phyloP scores from a whole-genome alignment of 2,888 invertebrate species.

The Sphecodes monilicornis region DNA sequence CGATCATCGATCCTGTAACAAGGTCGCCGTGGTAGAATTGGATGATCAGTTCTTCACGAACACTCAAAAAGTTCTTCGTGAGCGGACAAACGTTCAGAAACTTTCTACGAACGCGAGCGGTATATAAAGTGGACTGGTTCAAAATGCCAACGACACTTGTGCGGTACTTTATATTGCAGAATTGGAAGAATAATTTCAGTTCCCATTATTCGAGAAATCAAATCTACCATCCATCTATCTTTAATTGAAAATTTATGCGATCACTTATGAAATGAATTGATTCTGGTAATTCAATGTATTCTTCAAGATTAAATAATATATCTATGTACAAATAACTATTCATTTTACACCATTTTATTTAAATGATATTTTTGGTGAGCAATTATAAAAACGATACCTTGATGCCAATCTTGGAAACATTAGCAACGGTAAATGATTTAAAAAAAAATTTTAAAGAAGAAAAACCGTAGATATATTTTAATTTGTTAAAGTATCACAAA shows the following conservation, averaged over 20 bases:
- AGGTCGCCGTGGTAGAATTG: neutral
- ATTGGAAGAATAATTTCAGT: neutral
- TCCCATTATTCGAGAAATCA: neutral
- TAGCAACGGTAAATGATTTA: no score
- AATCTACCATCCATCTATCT: neutral
- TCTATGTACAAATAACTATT: no score
- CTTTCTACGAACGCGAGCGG: neutral
- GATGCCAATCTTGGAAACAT: no score
- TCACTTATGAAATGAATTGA: no score
- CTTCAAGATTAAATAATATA: no score
- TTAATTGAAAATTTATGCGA: neutral
- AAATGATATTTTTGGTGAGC: no score
- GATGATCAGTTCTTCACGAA: neutral
- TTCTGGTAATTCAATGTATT: no score
- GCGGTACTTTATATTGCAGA: neutral
- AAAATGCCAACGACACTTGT: neutral
- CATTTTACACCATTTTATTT: no score
- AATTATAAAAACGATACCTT: no score
- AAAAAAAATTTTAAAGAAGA: no score
- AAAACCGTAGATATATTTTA: no score
- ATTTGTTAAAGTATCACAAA: no score
- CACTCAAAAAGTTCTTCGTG: neutral
- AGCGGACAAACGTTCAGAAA: neutral
- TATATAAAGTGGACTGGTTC: neutral
- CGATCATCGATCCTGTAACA: slow-evolving; percentile 1